Percentiles rank a stretch among this genome's conserved stretches.
Evolutionary conservation across 2,113 vertebrate genomes (phyloP).

Genomic region (Gorsachius goisagi): DNA sequence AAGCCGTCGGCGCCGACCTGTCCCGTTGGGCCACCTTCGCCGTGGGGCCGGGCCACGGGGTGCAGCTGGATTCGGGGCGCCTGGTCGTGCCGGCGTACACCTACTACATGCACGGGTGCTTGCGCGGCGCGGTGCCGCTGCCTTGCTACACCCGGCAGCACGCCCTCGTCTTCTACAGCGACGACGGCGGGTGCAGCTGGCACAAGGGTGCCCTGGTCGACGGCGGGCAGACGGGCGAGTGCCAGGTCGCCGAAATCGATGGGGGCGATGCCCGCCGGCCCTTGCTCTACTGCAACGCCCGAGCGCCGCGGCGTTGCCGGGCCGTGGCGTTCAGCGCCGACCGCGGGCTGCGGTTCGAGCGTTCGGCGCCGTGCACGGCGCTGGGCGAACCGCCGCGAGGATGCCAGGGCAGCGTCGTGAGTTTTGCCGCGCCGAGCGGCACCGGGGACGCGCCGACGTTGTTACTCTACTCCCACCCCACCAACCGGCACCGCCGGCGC

Average conservation of each 20-base stretch:
- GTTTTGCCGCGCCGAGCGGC: slow-evolving; percentile 38
- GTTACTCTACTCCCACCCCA: slow-evolving; percentile 91
- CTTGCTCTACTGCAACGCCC: slow-evolving; percentile 87
- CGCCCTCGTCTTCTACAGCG: slow-evolving; percentile 86
- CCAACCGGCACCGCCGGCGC: slow-evolving; percentile 62
- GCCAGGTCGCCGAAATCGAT: slow-evolving; percentile 85
- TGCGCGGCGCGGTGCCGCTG: slow-evolving; percentile 17
- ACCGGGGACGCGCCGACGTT: not conserved
- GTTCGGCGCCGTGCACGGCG: slow-evolving; percentile 36
- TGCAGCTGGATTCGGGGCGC: slow-evolving; percentile 82
- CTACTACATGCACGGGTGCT: slow-evolving; percentile 74
- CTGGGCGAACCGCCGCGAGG: slow-evolving; percentile 77
- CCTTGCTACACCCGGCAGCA: slow-evolving; percentile 67
- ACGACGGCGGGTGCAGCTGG: slow-evolving; percentile 84
- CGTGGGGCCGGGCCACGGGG: slow-evolving; percentile 90
- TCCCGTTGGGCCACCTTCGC: slow-evolving; percentile 88
- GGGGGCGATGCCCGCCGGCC: accelerated
- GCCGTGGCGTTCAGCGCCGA: slow-evolving; percentile 80
- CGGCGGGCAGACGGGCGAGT: slow-evolving; percentile 75
- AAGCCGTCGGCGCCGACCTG: slow-evolving; percentile 73
- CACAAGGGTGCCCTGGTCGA: slow-evolving; percentile 57
- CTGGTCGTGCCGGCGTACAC: slow-evolving; percentile 87
- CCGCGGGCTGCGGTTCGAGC: slow-evolving; percentile 74
- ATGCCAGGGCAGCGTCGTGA: slow-evolving; percentile 92
- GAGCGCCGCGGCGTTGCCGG: slow-evolving; percentile 69